A percentile compares a stretch with the other conserved stretches of the same genome.
phyloP scores from a whole-genome alignment of 2,888 invertebrate genomes.

The Drosophila melanosoma region DNA sequence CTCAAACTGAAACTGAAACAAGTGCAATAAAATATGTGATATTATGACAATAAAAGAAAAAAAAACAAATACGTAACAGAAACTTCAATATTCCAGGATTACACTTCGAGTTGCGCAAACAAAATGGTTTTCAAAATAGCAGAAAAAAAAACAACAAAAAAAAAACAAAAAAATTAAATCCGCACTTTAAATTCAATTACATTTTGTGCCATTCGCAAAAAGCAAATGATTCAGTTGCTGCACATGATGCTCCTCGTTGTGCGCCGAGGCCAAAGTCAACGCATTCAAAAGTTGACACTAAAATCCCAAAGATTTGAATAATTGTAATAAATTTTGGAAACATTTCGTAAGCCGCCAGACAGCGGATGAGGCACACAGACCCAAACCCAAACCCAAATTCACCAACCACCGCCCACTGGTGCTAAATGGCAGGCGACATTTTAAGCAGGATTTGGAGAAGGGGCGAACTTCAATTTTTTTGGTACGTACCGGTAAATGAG shows the following conservation, averaged over 20 bases:
- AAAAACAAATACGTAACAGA: slow-evolving; percentile 16
- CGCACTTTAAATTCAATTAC: slow-evolving; percentile 80
- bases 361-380: slow-evolving; percentile 56
- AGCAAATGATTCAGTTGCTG: slow-evolving; percentile 38
- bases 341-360: slow-evolving; percentile 74
- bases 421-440: slow-evolving; percentile 44
- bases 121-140: slow-evolving; percentile 4
- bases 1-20: slow-evolving; percentile 29
- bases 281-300: slow-evolving; percentile 81
- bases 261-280: slow-evolving; percentile 50
- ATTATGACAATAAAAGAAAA: slow-evolving; percentile 25
- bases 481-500: slow-evolving; percentile 96
- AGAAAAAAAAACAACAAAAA: slow-evolving; percentile 32
- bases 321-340: slow-evolving; percentile 79
- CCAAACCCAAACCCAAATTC: slow-evolving; percentile 10
- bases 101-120: background rate
- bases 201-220: slow-evolving; percentile 49
- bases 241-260: slow-evolving; percentile 61
- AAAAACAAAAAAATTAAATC: slow-evolving; percentile 60
- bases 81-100: background rate
- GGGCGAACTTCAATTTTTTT: slow-evolving; percentile 6
- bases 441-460: slow-evolving; percentile 15
- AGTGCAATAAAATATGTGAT: slow-evolving; percentile 44
- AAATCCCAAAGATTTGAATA: slow-evolving; percentile 80
- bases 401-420: slow-evolving; percentile 23